These are phyloP conservation scores for Chaetorhynchus papuensis DNA, from an alignment of 2,113 vertebrate species.

Conservation along the genomic window DNA sequence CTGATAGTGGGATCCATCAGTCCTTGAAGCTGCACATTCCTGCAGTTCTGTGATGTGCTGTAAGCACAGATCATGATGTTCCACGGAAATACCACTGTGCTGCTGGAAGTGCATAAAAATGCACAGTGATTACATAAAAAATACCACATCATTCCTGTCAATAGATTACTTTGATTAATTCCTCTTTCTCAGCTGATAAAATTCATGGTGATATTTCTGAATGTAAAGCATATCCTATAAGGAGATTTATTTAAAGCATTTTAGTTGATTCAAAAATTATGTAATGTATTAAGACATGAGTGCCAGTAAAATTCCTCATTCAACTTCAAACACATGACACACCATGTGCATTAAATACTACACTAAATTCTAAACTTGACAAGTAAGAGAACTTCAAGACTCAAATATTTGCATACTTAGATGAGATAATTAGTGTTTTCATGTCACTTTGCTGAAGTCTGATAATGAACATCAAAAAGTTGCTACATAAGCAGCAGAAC, in stretches of 20 bases:
- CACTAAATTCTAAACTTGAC: not conserved
- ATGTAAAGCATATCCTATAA: not conserved
- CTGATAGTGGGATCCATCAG: not conserved
- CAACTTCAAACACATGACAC: not conserved
- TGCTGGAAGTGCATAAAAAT: not conserved
- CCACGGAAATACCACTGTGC: not conserved
- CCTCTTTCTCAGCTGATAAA: not conserved
- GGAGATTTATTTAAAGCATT: not conserved
- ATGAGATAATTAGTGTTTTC: not conserved
- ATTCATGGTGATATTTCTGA: not conserved
- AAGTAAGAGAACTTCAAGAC: not conserved
- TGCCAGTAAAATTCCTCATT: not conserved
- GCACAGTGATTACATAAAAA: not conserved
- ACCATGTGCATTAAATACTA: not conserved
- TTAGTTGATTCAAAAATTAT: not conserved
- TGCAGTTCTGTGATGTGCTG: not conserved
- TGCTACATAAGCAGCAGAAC: not conserved
- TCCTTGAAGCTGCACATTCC: not conserved
- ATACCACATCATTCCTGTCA: not conserved
- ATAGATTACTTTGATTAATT: not conserved
- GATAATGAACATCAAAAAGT: not conserved
- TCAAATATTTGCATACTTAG: not conserved
- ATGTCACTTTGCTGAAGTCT: not conserved
- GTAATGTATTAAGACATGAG: not conserved
- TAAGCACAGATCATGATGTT: not conserved